Evolutionary conservation across 1,140 invertebrate genomes (phyloP).

Genomic region (Mizuhopecten yessoensis): DNA sequence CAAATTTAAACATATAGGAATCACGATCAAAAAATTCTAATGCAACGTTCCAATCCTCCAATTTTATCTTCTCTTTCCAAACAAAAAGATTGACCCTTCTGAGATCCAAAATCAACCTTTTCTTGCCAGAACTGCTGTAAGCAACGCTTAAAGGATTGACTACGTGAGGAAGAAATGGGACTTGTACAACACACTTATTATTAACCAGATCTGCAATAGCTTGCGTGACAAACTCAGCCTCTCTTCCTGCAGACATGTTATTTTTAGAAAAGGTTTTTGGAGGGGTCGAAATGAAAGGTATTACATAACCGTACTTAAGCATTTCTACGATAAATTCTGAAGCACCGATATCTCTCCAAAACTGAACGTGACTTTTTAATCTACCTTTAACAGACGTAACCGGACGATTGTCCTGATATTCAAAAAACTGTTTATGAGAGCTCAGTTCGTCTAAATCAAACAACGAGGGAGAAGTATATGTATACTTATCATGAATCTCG

Average conservation of each 20-base stretch:
- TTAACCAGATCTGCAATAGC: slow-evolving; percentile 52
- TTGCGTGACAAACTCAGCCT: slow-evolving; percentile 41
- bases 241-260: slow-evolving; percentile 48
- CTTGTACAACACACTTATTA: slow-evolving; percentile 13
- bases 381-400: slow-evolving; percentile 35
- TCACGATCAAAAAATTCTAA: slow-evolving; percentile 49
- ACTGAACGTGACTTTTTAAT: slow-evolving; percentile 40
- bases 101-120: slow-evolving; percentile 54
- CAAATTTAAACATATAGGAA: slow-evolving; percentile 56
- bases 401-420: slow-evolving; percentile 33
- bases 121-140: slow-evolving; percentile 48
- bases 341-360: slow-evolving; percentile 45
- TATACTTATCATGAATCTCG: too few species aligned
- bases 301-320: slow-evolving; percentile 41
- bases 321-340: too few species aligned
- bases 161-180: slow-evolving; percentile 13
- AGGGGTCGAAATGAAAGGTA: slow-evolving; percentile 21
- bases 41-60: slow-evolving; percentile 48
- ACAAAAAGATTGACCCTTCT: slow-evolving; percentile 57
- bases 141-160: slow-evolving; percentile 58
- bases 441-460: too few species aligned
- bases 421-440: slow-evolving; percentile 11
- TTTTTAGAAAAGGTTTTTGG: slow-evolving; percentile 28
- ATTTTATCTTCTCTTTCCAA: slow-evolving; percentile 47
- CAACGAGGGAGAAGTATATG: too few species aligned